Evolutionary conservation across 37 sponge, comb jelly and placozoan species (phyloP), one percentile per base, ranked within the genome.

Genomic region (Ianthella basta): DNA sequence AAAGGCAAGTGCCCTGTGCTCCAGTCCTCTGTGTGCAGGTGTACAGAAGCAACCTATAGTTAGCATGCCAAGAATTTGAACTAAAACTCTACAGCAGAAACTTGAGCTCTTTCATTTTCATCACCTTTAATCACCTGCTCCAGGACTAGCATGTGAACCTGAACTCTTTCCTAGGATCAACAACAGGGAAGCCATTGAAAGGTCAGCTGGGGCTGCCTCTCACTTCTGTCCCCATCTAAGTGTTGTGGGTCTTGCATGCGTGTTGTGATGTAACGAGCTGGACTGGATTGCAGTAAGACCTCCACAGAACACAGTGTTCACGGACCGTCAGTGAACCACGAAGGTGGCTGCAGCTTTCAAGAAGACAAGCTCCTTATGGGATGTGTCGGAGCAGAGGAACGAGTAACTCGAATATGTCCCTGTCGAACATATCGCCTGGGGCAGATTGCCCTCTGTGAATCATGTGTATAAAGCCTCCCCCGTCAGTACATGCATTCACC

Each of bases 131-230:
- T n/a, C n/a, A n/a, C n/a, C n/a, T n/a, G n/a, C n/a, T n/a, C n/a
- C n/a, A n/a, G n/a, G n/a, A n/a, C n/a, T n/a, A n/a, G n/a, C 86
- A 33, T 92, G 92, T 75, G 89, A 92, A 53, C 92, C 92, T 5
- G 92, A 92, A 16, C 39, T 86, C 4, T 92, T 92, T 67, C 77
- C 66, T 13, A 33, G 60, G 0, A 56, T 92, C 23, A 92, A 92
- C 69, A 75, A 53, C 1, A 33, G 54, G 36, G 59, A 59, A 39
- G 79, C 86, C 0, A 60, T 92, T 56, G n/a, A 67, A 85, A 79
- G 41, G 92, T 92, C n/a, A 83, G 91, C 34, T 30, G 1, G 34
- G 12, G 1, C 70, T 10, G 13, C 24, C 36, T 1, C 6, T 34
- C 4, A 3, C 50, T 30, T n/a, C 27, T 23, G 34, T 29, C 24